Percentiles rank a stretch among this genome's conserved stretches.
phyloP scores from a whole-genome alignment of 2,113 vertebrate genomes.

The Pimephales promelas region DNA sequence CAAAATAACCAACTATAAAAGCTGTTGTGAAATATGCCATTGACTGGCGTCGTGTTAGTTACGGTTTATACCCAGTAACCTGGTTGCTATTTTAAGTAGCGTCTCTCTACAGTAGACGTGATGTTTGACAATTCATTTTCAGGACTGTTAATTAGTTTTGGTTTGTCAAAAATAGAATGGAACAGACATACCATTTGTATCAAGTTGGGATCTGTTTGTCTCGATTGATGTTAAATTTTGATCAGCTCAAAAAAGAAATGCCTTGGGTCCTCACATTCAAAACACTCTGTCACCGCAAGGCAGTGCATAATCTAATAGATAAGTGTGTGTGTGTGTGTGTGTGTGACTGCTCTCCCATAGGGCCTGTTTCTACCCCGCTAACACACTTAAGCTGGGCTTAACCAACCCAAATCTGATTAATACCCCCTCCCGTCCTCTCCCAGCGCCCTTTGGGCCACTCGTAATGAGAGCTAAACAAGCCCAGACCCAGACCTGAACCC shows the following conservation, averaged over 20 bases:
- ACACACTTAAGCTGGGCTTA: constrained; percentile 51
- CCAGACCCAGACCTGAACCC: constrained; percentile 52
- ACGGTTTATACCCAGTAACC: constrained; percentile 4
- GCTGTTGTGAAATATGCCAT: background rate
- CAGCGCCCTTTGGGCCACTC: constrained; percentile 14
- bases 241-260: constrained; percentile 23
- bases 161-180: background rate
- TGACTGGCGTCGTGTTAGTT: background rate
- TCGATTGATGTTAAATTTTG: background rate
- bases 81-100: constrained; percentile 2
- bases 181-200: background rate
- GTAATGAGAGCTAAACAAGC: constrained; percentile 52
- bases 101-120: background rate
- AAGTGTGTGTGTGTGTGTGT: constrained; percentile 53
- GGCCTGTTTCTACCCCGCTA: constrained; percentile 46
- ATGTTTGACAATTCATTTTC: constrained; percentile 21
- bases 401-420: constrained; percentile 55
- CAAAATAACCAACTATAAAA: background rate
- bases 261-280: constrained; percentile 2
- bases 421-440: constrained; percentile 16
- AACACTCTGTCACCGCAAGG: constrained; percentile 20
- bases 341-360: constrained; percentile 43
- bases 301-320: constrained; percentile 43
- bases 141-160: background rate
- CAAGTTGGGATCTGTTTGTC: background rate